Conservation (phyloP, 1,140 invertebrate species). For the Papilio xuthus region DNA sequence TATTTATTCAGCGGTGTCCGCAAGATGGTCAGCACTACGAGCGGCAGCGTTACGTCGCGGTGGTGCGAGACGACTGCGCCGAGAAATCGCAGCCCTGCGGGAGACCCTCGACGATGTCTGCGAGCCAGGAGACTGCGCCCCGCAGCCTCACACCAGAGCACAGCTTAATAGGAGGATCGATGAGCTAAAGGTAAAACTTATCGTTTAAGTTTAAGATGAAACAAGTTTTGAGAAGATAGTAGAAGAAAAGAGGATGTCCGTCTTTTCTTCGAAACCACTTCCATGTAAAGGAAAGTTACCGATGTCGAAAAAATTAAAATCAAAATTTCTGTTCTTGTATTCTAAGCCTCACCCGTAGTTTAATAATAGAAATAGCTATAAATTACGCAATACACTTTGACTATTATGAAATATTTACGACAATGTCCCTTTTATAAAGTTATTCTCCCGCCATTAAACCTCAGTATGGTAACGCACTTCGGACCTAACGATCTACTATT, state of each 20-base stretch:
- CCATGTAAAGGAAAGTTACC: too few species aligned
- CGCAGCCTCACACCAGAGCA: conserved; percentile 71
- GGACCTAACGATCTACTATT: conserved; percentile 14
- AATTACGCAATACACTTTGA: neutral
- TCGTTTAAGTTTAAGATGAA: neutral
- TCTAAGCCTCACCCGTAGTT: too few species aligned
- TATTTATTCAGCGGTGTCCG: conserved; percentile 66
- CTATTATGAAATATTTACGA: neutral
- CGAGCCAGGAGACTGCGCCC: conserved; percentile 69
- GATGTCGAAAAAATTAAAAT: too few species aligned
- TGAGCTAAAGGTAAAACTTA: conserved; percentile 68
- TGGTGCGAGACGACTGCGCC: conserved; percentile 70
- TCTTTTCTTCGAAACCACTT: too few species aligned
- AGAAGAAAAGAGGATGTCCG: too few species aligned
- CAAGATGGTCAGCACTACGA: conserved; percentile 74
- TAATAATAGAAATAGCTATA: too few species aligned
- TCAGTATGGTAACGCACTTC: conserved; percentile 3
- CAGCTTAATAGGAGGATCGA: conserved; percentile 77
- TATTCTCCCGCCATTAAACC: neutral
- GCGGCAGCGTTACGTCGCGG: conserved; percentile 70
- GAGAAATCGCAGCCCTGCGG: conserved; percentile 74
- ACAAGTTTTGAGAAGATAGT: too few species aligned
- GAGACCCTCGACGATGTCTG: conserved; percentile 73
- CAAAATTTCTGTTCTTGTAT: too few species aligned
- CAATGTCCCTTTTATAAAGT: neutral